These are phyloP conservation scores for Porites evermanni DNA, from an alignment of 92 coral and sea anemone species.

Conservation along the genomic window DNA sequence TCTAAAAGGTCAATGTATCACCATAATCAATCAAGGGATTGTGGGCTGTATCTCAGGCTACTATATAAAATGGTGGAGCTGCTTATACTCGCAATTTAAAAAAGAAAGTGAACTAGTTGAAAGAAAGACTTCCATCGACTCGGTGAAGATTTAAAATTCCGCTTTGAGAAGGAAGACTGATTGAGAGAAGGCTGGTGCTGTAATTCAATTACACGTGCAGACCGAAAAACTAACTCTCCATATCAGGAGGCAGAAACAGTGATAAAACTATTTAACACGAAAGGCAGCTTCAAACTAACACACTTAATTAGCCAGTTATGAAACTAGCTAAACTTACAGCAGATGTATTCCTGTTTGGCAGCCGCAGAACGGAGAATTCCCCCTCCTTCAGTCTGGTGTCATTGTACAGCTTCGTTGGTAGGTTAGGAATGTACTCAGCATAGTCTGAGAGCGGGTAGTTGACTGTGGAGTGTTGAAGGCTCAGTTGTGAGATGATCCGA, in stretches of 20 bases:
- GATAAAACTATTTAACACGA: background rate
- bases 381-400: conserved; percentile 58
- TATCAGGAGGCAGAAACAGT: too few species aligned
- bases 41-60: too few species aligned
- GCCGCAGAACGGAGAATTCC: conserved; percentile 19
- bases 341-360: conserved; percentile 46
- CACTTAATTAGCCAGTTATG: background rate
- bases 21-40: too few species aligned
- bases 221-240: too few species aligned
- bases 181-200: too few species aligned
- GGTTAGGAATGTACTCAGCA: conserved; percentile 44
- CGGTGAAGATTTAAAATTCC: too few species aligned
- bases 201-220: too few species aligned
- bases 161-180: too few species aligned
- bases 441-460: conserved; percentile 48
- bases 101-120: too few species aligned
- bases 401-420: conserved; percentile 64
- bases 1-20: background rate
- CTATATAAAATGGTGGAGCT: too few species aligned
- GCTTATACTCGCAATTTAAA: too few species aligned
- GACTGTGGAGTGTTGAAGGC: conserved; percentile 57
- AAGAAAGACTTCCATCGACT: too few species aligned
- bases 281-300: background rate
- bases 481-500: conserved; percentile 52
- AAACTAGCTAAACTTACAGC: conserved; percentile 31